Evolutionary conservation across 2,113 vertebrate species (phyloP), one percentile per base, ranked within the genome.

Genomic region (Erpornis zantholeuca): DNA sequence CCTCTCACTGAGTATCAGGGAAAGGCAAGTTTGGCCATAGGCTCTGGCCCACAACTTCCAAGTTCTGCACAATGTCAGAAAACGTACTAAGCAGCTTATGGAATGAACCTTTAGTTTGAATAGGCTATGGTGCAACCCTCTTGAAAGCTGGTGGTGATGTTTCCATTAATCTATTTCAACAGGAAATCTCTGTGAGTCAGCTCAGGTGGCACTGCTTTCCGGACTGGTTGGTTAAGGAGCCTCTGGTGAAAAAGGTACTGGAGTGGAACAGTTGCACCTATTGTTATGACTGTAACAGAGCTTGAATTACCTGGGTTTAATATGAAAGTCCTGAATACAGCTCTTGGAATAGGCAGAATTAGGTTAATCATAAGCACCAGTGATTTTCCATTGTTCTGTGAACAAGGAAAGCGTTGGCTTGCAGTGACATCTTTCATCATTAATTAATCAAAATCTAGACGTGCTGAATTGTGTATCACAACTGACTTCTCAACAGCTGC

Each of bases 371-470:
- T 75, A 96, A 88, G 82, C 88, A 78, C 69, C 86, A 76, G 25
- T 61, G 93, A 69, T 88, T 90, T 94, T 61, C 53, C 77, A 64
- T 86, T 92, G 80, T 75, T 90, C 44, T 13, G 31, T 2, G 9
- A 92, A 57, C 36, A 68, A 68, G 64, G 44, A 81, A 72, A 86
- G 61, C 12, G 2, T 69, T 81, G 57, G 65, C 60, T 83, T 40
- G 27, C 76, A 40, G 47, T 52, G 45, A 45, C 36, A 25, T 81
- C 40, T 93, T 90, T 93, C 31, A 12, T 70, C 17, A 6, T 83
- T 94, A 92, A 90, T 92, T 94, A 96, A 96, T 90, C 92, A 90
- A 88, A 95, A 88, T 36, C 64, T 71, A 78, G 76, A 68, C 25
- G 8, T 15, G 36, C 86, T 69, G 57, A 96, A 84, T 71, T 75